Base-by-base conservation (phyloP, 92 coral and sea anemone species). In the Actinernus sp. region DNA sequence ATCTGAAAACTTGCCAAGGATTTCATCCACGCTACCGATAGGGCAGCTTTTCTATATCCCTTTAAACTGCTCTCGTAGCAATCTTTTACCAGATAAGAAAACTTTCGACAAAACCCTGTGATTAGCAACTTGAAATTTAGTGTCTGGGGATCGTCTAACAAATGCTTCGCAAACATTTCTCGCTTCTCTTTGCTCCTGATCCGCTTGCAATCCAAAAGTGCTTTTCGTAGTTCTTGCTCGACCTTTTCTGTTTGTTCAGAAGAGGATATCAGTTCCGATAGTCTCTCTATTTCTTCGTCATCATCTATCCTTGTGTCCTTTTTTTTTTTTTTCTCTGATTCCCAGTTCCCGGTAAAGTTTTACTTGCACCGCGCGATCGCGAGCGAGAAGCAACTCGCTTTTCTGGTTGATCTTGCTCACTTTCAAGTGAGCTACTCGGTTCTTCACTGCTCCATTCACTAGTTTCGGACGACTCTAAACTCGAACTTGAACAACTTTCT, bases 1-100 rank as follows among this genome's bases (percentile, higher is more conserved):
- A 38, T 31, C 0, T 44, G 68, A 60, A 76, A 76, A 44, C 57
- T 76, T 7, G 59, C 7, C 50, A 76, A 59, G 3, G 31, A 23
- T 30, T 65, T 65, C 68, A 76, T 76, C 67, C 83, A 76, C 1
- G 74, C 7, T 1, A 76, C 34, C 2, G 74, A 76, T 4, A 76
- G 65, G 0, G 65, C 26, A 36, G 48, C 68, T 41, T 62, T 62
- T 10, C 55, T 62, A 16, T n/a, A n/a, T n/a, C n/a, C 53, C 12
- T 52, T 8, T 1, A 25, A 3, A 16, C 2, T 7, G 4, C 47
- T 52, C 30, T 23, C 17, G 4, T 30, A 78, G 14, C 70, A 30
- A 31, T 68, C 65, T 47, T 60, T 7, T 10, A 49, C 70, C 7
- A 78, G 29, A 2, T 26, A 49, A 3, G 78, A 68, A 78, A 78